Base-by-base conservation (phyloP, 2,888 invertebrate genomes). In the Proisotoma minuta region DNA sequence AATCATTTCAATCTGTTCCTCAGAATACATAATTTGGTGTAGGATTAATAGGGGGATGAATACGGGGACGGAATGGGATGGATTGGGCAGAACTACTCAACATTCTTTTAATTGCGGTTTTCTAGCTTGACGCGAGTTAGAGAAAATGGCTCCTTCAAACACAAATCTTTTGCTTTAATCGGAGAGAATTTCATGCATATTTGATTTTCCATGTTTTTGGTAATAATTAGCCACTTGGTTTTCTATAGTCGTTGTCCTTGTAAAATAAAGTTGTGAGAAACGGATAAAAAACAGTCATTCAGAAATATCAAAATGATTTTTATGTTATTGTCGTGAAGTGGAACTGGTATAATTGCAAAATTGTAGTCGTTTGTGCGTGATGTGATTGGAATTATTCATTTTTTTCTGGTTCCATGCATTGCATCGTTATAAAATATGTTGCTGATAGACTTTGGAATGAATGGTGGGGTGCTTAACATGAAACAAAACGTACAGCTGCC, bases 1-100 rank as follows among this genome's bases (percentile, higher is more conserved):
- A 65, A 67, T 67, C 62, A 67, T 62, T 65, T 67, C 57, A 67
- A 67, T 67, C 63, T 67, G 59, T 43, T 43, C 43, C 5, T 12
- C 43, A n/a, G 43, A 43, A 43, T 43, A 20, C 43, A 43, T 43
- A 43, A 43, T 43, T 43, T n/a, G 15, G 4, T 15, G 43, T 15
- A 43, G 43, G 43, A 43, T 43, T 43, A 43, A 43, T 43, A 43
- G 43, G 43, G 20, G 43, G 43, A 43, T 43, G 43, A 15, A 43
- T 43, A 20, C 20, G 15, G 43, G 43, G 43, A 15, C 20, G 43
- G 18, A 43, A 43, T 43, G 43, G 43, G 43, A 43, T n/a, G 43
- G 43, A 43, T 4, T 12, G 43, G 43, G 43, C 43, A 18, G 43
- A 43, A 43, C 15, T 20, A n/a, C 15, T 43, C 20, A 4, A 5